phyloP scores from a whole-genome alignment of 2,797 vertebrate species.

The Girardinus metallicus region DNA sequence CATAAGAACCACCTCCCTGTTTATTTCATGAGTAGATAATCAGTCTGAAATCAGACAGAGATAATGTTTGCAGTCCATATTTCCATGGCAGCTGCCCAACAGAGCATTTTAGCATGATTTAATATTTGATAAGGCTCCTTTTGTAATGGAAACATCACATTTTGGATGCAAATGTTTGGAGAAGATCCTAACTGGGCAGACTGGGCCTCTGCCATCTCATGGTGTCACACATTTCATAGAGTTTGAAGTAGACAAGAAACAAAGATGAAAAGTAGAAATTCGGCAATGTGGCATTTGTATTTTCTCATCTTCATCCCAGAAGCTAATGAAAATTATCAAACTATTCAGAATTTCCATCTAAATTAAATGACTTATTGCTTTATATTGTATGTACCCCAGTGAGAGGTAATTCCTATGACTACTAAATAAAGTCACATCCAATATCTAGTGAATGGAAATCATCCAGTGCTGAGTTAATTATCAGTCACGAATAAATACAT shows the following conservation, averaged over 20 bases:
- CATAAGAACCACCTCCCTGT: conserved; percentile 38
- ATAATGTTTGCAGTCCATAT: conserved; percentile 70
- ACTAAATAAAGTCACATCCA: conserved; percentile 4
- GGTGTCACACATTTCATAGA: not conserved
- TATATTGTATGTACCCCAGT: conserved; percentile 4
- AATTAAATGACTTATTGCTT: conserved; percentile 3
- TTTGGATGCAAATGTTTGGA: conserved; percentile 36
- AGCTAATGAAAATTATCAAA: not conserved
- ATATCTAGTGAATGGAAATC: conserved; percentile 28
- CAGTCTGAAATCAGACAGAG: conserved; percentile 64
- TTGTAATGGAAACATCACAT: conserved; percentile 57
- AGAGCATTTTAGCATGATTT: conserved; percentile 59
- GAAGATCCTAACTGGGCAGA: conserved; percentile 8
- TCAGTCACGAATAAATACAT: conserved; percentile 40
- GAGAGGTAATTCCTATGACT: not conserved
- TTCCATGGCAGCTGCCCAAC: conserved; percentile 67
- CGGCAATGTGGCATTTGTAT: not conserved
- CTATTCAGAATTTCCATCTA: not conserved
- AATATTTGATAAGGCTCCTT: conserved; percentile 65
- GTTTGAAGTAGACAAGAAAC: not conserved
- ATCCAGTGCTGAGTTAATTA: conserved; percentile 28
- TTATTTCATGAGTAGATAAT: conserved; percentile 57
- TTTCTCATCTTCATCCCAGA: conserved; percentile 10
- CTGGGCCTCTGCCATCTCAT: not conserved
- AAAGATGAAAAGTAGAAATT: not conserved